Evolutionary conservation across 2,888 invertebrate genomes (phyloP), one percentile per base, ranked within the genome.

Genomic region (Melieria picta): DNA sequence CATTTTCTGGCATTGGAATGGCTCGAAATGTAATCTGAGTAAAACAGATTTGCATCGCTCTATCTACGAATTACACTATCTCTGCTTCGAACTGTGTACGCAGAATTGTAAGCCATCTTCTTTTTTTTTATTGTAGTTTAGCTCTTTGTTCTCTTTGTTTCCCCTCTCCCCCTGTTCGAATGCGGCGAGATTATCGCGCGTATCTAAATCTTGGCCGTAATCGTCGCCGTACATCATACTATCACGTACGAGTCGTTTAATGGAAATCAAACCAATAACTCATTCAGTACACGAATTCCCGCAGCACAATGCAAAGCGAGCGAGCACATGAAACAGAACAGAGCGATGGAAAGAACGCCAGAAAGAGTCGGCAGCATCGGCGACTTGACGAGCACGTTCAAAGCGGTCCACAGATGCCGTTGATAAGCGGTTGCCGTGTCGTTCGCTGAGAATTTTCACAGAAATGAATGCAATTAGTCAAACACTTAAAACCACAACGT

Each of bases 381-480:
- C 43, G 5, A 55, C 9, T 55, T 46, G 62, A 7, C 45, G 6
- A 9, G 48, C 47, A n/a, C 61, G 30, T 11, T 30, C n/a, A 62
- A 16, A 45, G n/a, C 16, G n/a, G 16, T 30, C 65, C 46, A 30
- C n/a, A 67, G 69, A 73, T 71, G 60, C 69, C 69, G 47, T 30
- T 65, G 60, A 69, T 50, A 66, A 70, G 69, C 7, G 5, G 2
- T 13, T n/a, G 11, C n/a, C 9, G 52, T 16, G 52, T 47, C 58
- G 42, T n/a, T 68, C 72, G 73, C 74, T 75, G 75, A 74, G 70
- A 74, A 75, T 74, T 76, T 77, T 75, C 64, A 67, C 68, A 67
- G 74, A 76, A 76, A 72, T 79, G 74, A 78, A 75, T 79, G 80
- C 83, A 83, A 84, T 83, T 84, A 83, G 82, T 84, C 84, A 84